A percentile compares a stretch with the other conserved stretches of the same genome.
phyloP scores from a whole-genome alignment of 2,113 vertebrate genomes.

The Condylura cristata region DNA sequence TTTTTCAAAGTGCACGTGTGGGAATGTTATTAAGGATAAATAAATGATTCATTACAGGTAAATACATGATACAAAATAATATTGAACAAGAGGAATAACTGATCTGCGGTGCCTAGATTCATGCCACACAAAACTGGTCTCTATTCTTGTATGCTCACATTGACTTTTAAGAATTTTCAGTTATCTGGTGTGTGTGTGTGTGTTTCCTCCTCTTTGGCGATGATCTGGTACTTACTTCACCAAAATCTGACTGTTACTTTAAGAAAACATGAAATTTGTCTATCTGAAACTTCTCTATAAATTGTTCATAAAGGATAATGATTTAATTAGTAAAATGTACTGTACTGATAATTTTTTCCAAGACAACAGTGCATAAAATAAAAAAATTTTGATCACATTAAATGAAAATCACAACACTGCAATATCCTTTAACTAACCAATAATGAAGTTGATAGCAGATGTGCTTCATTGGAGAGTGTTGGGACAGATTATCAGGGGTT shows the following conservation, averaged over 20 bases:
- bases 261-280: neutral
- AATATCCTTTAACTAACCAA: neutral
- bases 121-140: neutral
- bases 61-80: neutral
- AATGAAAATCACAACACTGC: neutral
- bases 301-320: neutral
- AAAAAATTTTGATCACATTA: neutral
- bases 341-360: neutral
- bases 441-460: neutral
- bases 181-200: neutral
- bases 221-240: neutral
- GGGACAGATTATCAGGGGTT: neutral
- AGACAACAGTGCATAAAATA: neutral
- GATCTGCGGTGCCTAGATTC: neutral
- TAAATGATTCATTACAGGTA: neutral
- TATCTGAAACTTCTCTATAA: neutral
- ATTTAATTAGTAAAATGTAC: conserved; percentile 10
- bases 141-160: neutral
- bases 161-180: neutral
- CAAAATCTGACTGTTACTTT: neutral
- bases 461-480: neutral
- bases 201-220: neutral
- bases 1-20: neutral
- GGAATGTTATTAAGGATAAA: neutral
- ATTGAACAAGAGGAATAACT: neutral